Conservation (phyloP, 2,797 vertebrate species). For the Rhinogobio ventralis region DNA sequence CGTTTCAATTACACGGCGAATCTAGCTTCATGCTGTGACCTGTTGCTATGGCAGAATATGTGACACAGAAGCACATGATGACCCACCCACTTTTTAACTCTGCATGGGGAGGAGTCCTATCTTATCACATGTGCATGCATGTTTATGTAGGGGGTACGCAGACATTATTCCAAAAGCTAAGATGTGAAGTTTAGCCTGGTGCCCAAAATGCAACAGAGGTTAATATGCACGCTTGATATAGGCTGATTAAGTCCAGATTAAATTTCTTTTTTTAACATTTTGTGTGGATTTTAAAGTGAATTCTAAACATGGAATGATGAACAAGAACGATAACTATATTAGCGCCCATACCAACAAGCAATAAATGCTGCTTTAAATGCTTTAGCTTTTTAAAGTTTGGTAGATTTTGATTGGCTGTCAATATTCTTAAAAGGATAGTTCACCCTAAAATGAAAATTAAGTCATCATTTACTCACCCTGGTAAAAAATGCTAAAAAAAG, state of each 20-base stretch:
- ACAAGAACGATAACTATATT: background rate
- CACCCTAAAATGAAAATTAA: background rate
- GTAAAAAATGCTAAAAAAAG: no score
- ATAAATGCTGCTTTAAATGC: background rate
- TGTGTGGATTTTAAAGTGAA: background rate
- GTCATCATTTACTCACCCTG: background rate
- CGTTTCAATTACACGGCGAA: conserved; percentile 76
- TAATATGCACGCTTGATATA: no score
- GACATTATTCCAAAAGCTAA: background rate
- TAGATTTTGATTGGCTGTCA: background rate
- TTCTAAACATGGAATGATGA: background rate
- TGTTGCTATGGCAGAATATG: conserved; percentile 54
- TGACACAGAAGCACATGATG: conserved; percentile 33
- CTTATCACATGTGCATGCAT: background rate
- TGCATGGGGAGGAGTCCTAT: background rate
- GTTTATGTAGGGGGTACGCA: background rate
- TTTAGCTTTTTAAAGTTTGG: background rate
- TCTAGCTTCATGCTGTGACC: conserved; percentile 71
- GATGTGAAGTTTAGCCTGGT: background rate
- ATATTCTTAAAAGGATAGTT: background rate
- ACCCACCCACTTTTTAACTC: conserved; percentile 18
- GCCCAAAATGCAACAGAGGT: background rate
- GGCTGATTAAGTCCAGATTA: background rate
- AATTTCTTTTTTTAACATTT: background rate
- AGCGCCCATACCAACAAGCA: background rate